Evolutionary conservation across 2,113 vertebrate species (phyloP).

Genomic region (Cathartes aura): DNA sequence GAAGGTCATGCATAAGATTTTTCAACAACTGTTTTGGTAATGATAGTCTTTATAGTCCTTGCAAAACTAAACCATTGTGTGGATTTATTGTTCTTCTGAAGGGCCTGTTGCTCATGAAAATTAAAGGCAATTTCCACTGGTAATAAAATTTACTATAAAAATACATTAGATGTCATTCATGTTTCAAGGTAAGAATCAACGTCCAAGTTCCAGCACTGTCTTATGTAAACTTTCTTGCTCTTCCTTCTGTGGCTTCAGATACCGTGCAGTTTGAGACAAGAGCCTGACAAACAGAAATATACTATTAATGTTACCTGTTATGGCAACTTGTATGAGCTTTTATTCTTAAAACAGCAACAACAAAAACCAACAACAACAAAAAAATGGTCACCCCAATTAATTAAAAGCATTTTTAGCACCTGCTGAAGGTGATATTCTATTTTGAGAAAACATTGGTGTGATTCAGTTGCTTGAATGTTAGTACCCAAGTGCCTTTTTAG

Average conservation of each 20-base stretch:
- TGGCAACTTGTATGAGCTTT: background rate
- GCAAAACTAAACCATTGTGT: background rate
- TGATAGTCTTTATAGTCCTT: background rate
- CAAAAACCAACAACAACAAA: background rate
- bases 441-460: background rate
- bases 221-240: background rate
- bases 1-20: background rate
- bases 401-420: background rate
- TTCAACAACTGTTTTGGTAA: slow-evolving; percentile 11
- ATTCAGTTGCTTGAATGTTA: background rate
- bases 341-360: background rate
- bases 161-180: background rate
- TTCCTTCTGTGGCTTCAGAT: background rate
- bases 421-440: background rate
- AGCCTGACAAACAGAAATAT: background rate
- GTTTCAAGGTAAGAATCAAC: background rate
- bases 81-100: slow-evolving; percentile 5
- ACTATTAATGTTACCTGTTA: background rate
- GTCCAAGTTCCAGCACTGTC: background rate
- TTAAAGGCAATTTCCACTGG: background rate
- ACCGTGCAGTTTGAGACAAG: background rate
- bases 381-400: background rate
- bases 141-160: slow-evolving; percentile 15
- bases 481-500: background rate
- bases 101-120: background rate